Base-by-base conservation (phyloP, 2,797 vertebrate genomes). In the Xyrichtys novacula region DNA sequence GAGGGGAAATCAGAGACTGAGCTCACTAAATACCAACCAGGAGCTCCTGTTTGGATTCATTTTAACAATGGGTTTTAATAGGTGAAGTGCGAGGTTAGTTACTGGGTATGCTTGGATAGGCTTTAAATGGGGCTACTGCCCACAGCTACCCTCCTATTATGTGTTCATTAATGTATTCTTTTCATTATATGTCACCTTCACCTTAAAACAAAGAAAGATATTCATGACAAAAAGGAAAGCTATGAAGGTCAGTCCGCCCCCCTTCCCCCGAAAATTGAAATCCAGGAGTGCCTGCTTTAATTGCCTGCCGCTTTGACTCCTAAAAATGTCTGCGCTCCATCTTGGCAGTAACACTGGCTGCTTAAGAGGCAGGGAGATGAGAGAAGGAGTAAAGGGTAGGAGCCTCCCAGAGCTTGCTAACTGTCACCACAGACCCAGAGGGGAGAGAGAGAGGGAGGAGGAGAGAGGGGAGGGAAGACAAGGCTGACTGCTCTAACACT, bases 401-500 rank as follows among this genome's bases (percentile, higher is more conserved):
- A 88, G 86, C 89, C 88, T 82, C 87, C 82, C 81, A 88, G 88
- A 84, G 88, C 87, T 90, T 66, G 86, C 90, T 89, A 86, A 86
- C 90, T 90, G 90, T 88, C 91, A 84, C 84, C 77, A 60, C 44
- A 62, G 84, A 91, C 83, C 91, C 83, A 71, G 83, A 85, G 81
- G 84, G 84, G 74, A 85, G 88, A 81, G 77, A 22, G 62, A 62
- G 32, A 61, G 63, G 81, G 72, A 58, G 65, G 71, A 80, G 83
- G 75, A 80, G 81, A 68, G 66, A 65, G 69, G 71, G 85, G 74
- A 84, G 82, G 83, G 78, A 81, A 88, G 89, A 89, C 88, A 90
- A 92, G 91, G 88, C 90, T 91, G 91, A 90, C 83, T 89, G 88
- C 86, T 90, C 85, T 86, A 89, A 92, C 91, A 89, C 88, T 87